Conservation (phyloP, 2,113 vertebrate species). For the Mohoua ochrocephala region DNA sequence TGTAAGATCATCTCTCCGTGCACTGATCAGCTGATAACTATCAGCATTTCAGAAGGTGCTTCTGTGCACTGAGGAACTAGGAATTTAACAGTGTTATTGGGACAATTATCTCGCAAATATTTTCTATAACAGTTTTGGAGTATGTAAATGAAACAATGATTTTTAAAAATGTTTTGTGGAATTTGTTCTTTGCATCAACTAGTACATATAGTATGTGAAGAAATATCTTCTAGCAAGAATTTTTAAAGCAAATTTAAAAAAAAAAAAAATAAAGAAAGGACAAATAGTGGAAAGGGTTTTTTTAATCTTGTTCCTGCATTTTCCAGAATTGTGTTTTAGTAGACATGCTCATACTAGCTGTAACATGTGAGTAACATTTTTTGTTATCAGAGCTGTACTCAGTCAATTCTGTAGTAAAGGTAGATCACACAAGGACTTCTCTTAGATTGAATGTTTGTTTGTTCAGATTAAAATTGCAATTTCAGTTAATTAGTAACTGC, state of each 20-base stretch:
- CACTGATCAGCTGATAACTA: not conserved
- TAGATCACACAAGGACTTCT: not conserved
- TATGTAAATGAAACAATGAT: not conserved
- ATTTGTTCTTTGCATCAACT: not conserved
- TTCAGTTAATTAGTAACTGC: constrained; percentile 1
- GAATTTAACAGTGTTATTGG: not conserved
- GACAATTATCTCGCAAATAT: not conserved
- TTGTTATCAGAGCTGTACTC: not conserved
- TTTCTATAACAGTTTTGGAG: not conserved
- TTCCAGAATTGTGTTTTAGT: not conserved
- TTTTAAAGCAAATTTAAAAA: not conserved
- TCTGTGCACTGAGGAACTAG: not conserved
- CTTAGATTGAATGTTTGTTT: not conserved
- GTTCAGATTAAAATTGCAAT: not conserved
- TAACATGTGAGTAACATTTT: not conserved
- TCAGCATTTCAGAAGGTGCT: accelerated
- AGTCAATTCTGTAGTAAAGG: not conserved
- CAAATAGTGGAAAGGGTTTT: not conserved
- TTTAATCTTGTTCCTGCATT: not conserved
- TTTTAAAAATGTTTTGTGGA: not conserved
- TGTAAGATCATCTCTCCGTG: not conserved
- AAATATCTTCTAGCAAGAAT: not conserved
- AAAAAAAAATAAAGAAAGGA: not conserved
- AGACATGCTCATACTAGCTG: accelerated
- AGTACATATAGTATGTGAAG: not conserved